phyloP scores from a whole-genome alignment of 1,140 invertebrate species.

The Diachasmimorpha longicaudata region DNA sequence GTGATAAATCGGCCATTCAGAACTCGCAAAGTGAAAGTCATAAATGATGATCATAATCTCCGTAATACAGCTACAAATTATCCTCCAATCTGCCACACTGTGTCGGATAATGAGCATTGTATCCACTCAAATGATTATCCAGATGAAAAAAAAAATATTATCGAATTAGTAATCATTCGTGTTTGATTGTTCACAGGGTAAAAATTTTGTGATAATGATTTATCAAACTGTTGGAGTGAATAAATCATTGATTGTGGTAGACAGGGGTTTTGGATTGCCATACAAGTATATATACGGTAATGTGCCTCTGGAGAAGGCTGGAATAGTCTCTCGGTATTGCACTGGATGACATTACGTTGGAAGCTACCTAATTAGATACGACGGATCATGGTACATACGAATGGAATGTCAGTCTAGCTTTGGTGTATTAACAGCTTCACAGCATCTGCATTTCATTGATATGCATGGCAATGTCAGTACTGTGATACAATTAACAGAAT shows the following conservation, averaged over 20 bases:
- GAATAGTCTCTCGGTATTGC: background rate
- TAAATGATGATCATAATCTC: conserved; percentile 9
- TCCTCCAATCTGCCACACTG: background rate
- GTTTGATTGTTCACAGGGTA: background rate
- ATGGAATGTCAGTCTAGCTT: background rate
- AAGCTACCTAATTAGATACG: conserved; percentile 3
- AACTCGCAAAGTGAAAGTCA: background rate
- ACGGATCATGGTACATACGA: background rate
- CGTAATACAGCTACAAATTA: conserved; percentile 1
- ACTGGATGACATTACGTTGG: background rate
- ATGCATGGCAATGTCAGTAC: conserved; percentile 3
- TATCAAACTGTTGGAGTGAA: background rate
- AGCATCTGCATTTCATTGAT: conserved; percentile 5
- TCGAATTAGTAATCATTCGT: background rate
- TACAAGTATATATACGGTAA: background rate
- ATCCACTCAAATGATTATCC: background rate
- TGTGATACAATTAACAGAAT: conserved; percentile 1
- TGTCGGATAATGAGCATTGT: background rate
- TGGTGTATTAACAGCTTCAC: background rate
- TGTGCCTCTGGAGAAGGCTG: background rate
- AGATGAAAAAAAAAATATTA: background rate
- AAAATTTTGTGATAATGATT: background rate
- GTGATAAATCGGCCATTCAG: background rate
- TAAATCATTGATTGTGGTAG: background rate
- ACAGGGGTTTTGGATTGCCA: background rate